Percentiles rank a stretch among this genome's conserved stretches.
Evolutionary conservation across 2,888 invertebrate species (phyloP).

Genomic region (Dexiosoma caninum): DNA sequence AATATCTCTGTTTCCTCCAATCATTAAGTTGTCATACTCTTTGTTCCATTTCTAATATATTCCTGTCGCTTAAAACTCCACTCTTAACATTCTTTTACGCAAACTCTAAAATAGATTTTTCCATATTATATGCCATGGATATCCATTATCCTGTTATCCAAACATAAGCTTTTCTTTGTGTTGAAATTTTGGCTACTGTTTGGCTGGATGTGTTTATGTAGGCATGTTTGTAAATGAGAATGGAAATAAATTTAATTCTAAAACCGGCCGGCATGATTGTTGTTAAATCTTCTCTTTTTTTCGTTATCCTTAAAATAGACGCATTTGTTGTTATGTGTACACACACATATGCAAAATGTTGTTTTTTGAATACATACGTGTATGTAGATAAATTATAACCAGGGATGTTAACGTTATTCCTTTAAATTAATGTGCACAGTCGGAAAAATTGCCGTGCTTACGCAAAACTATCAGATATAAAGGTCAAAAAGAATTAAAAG

Average conservation of each 20-base stretch:
- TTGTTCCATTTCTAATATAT: not conserved
- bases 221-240: not conserved
- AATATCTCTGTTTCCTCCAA: not conserved
- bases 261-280: conserved; percentile 60
- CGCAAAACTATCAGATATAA: no score
- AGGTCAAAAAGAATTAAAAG: no score
- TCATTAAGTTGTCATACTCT: not conserved
- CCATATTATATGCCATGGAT: conserved; percentile 7
- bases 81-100: conserved; percentile 17
- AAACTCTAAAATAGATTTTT: conserved; percentile 14
- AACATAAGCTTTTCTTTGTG: conserved; percentile 54
- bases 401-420: no score
- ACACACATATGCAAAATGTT: no score
- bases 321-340: conserved; percentile 12
- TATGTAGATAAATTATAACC: no score
- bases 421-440: no score
- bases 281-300: conserved; percentile 19
- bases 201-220: not conserved
- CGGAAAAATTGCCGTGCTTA: no score
- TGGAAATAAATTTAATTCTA: conserved; percentile 55
- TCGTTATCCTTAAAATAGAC: conserved; percentile 48
- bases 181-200: conserved; percentile 44
- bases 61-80: not conserved
- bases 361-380: no score
- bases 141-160: conserved; percentile 27